Conservation (phyloP, 1,140 invertebrate genomes). For the Bombus confusus region DNA sequence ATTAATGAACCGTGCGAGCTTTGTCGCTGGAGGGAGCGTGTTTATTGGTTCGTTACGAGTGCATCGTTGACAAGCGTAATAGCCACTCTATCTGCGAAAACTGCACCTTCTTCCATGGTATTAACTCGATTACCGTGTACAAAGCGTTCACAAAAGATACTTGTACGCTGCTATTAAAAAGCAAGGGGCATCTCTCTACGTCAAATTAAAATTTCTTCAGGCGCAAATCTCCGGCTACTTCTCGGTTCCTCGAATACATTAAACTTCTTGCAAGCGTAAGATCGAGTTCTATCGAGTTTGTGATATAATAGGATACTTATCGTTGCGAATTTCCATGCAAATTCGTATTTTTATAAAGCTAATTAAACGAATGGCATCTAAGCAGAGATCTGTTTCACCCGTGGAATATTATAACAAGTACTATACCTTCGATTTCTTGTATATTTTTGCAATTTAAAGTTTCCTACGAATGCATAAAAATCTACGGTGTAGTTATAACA, state of each 20-base stretch:
- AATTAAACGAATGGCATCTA: too few relatives aligned
- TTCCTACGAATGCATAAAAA: too few relatives aligned
- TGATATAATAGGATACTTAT: neutral
- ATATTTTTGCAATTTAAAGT: too few relatives aligned
- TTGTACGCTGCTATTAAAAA: neutral
- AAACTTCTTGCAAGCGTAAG: neutral
- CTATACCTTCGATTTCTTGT: too few relatives aligned
- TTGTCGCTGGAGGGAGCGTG: constrained; percentile 3
- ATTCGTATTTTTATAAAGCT: too few relatives aligned
- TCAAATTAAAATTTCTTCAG: neutral
- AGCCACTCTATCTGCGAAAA: neutral
- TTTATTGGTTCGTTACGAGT: constrained; percentile 40
- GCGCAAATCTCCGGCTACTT: neutral
- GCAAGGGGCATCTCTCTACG: neutral
- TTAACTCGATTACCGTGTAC: neutral
- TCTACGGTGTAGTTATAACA: too few relatives aligned
- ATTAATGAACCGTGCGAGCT: constrained; percentile 20
- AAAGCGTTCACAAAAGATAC: too few relatives aligned
- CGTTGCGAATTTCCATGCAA: too few relatives aligned
- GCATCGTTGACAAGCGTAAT: constrained; percentile 25
- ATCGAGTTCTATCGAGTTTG: neutral
- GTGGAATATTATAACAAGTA: too few relatives aligned
- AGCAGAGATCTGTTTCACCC: too few relatives aligned
- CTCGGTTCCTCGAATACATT: neutral
- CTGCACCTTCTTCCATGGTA: neutral